phyloP scores from a whole-genome alignment of 2,797 vertebrate genomes.

The Sparus aurata region DNA sequence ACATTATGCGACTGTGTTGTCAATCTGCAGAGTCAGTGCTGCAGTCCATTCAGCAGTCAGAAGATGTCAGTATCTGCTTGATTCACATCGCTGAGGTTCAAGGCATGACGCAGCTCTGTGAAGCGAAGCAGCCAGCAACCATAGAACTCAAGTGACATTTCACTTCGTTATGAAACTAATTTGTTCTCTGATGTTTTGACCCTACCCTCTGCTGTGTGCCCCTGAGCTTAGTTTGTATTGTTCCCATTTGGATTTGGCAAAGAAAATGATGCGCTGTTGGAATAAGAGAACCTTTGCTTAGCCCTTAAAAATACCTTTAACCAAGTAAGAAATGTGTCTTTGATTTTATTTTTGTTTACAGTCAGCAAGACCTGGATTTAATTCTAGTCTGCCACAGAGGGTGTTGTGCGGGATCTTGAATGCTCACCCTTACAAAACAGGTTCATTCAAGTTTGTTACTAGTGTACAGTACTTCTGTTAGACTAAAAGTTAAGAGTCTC shows the following conservation, averaged over 20 bases:
- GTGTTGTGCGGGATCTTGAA: constrained; percentile 4
- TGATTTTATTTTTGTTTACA: constrained; percentile 16
- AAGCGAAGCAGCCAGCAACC: neutral
- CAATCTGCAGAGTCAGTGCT: constrained; percentile 9
- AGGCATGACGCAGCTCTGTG: neutral
- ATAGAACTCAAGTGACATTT: neutral
- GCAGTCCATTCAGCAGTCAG: constrained; percentile 62
- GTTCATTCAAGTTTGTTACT: no score
- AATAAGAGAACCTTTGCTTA: neutral
- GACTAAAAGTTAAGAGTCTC: no score
- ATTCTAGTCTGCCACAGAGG: constrained; percentile 26
- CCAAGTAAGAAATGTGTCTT: neutral
- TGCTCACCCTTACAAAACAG: no score
- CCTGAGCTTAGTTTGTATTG: neutral
- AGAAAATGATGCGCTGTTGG: neutral
- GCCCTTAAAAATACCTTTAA: constrained; percentile 4
- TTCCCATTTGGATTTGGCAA: constrained; percentile 1
- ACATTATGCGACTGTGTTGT: neutral
- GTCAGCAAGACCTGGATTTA: neutral
- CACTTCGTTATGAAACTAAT: constrained; percentile 1
- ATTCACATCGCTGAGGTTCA: neutral
- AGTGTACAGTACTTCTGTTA: no score
- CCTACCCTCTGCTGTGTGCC: neutral
- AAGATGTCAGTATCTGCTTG: constrained; percentile 75
- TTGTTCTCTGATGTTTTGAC: neutral